phyloP scores from a whole-genome alignment of 2,797 vertebrate species.

The Paratrypauchen microcephalus region DNA sequence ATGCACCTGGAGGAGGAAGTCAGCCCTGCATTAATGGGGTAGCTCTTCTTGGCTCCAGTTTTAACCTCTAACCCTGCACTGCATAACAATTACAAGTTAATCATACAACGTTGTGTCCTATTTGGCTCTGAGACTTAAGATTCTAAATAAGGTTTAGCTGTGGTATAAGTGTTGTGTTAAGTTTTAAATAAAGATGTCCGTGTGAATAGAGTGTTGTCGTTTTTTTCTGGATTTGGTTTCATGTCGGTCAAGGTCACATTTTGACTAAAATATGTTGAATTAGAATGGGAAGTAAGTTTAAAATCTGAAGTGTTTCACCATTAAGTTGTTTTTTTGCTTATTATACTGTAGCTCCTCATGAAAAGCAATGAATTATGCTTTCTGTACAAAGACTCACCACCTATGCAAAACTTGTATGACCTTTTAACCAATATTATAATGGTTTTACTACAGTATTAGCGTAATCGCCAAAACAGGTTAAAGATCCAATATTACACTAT shows the following conservation, averaged over 20 bases:
- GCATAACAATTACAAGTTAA: conserved; percentile 32
- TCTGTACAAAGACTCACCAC: no score
- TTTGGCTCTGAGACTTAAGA: conserved; percentile 1
- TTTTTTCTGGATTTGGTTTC: not conserved
- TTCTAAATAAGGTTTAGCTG: conserved; percentile 2
- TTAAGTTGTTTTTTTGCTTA: not conserved
- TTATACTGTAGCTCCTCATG: not conserved
- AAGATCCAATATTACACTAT: no score
- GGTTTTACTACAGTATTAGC: no score
- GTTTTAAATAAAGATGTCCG: not conserved
- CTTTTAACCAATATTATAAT: no score
- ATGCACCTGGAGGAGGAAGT: conserved; percentile 59
- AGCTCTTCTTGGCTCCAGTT: conserved; percentile 26
- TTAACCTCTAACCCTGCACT: conserved; percentile 29
- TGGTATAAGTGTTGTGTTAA: not conserved
- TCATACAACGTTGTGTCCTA: not conserved
- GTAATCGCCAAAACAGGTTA: no score
- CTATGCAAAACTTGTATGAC: no score
- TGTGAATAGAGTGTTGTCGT: not conserved
- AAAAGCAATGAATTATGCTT: no score
- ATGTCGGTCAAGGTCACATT: not conserved
- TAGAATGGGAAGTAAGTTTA: not conserved
- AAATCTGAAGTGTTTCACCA: no score
- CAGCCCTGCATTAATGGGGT: conserved; percentile 65
- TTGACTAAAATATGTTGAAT: not conserved